Base-by-base conservation (phyloP, 2,888 invertebrate genomes). In the Ophioninae sp. region DNA sequence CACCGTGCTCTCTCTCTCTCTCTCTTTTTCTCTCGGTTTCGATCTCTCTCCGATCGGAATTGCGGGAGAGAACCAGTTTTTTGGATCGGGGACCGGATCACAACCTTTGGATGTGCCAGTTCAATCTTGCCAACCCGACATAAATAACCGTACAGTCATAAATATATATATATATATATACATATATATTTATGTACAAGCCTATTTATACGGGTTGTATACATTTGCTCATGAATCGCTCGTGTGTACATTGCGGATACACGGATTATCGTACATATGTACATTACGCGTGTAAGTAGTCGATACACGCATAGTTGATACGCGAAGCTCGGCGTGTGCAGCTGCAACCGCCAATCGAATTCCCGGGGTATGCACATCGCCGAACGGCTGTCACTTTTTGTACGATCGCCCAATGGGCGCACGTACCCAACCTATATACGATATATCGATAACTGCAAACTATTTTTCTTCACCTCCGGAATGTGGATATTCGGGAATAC, bases 61-160 rank as follows among this genome's bases (percentile, higher is more conserved):
- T 74, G 82, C 79, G 76, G 73, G 73, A 79, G 81, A 79, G 81
- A 84, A 82, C 84, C 79, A 82, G 82, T 84, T 84, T 83, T 84
- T 84, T 81, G 79, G 79, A 73, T 51, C 82, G 61, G 56, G 64
- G 79, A 74, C 77, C 73, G 78, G 73, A 68, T 78, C 78, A 63
- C 67, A 84, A 74, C 76, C 75, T 84, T 68, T 79, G 67, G 76
- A 84, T 81, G 84, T 79, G 79, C 72, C 84, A 76, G 85, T 85
- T 85, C 85, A 83, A 83, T 83, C 83, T 84, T 84, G 68, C 67
- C 61, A 69, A 59, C 61, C 78, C 71, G 44, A 84, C 84, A 84
- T 84, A 84, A 84, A 84, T 84, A 81, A 84, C 84, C 75, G 39
- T 71, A 77, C 58, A 84, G 71, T 41, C 58, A 63, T 72, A 69